Conservation (phyloP, 2,888 invertebrate species). For the Phania funesta region DNA sequence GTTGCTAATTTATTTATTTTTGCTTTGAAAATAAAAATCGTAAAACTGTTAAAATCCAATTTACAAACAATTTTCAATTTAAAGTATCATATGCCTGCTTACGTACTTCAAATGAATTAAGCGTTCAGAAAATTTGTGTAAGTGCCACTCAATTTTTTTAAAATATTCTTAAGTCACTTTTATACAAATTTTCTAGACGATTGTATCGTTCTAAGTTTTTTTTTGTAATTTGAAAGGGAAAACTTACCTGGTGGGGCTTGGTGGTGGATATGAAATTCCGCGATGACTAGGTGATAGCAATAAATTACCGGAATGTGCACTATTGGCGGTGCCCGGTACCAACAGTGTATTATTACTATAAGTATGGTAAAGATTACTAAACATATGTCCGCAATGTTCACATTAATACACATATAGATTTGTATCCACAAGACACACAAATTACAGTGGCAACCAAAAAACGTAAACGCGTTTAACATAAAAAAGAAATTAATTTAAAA, state of each 20-base stretch:
- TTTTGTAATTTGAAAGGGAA: no score
- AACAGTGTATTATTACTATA: conserved; percentile 82
- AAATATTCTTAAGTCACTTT: no score
- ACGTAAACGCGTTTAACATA: conserved; percentile 27
- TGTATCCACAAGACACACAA: conserved; percentile 49
- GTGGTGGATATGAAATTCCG: conserved; percentile 91
- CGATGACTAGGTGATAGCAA: conserved; percentile 84
- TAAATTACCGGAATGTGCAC: conserved; percentile 79
- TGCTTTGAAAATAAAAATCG: no score
- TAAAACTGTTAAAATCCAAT: no score
- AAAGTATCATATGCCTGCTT: no score
- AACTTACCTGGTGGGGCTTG: conserved; percentile 84
- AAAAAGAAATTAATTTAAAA: conserved; percentile 42
- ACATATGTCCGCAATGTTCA: conserved; percentile 53
- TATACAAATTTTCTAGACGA: no score
- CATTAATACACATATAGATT: conserved; percentile 59
- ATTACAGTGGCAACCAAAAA: conserved; percentile 47
- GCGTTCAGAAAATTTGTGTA: no score
- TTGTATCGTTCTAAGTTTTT: no score
- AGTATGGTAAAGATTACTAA: conserved; percentile 79
- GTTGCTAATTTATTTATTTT: no score
- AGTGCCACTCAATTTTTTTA: no score
- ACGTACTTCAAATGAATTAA: no score
- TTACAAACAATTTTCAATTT: no score
- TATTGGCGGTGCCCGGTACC: conserved; percentile 80